Evolutionary conservation across 1,140 invertebrate genomes (phyloP), one percentile per base, ranked within the genome.

Genomic region (Charaxes varanes): DNA sequence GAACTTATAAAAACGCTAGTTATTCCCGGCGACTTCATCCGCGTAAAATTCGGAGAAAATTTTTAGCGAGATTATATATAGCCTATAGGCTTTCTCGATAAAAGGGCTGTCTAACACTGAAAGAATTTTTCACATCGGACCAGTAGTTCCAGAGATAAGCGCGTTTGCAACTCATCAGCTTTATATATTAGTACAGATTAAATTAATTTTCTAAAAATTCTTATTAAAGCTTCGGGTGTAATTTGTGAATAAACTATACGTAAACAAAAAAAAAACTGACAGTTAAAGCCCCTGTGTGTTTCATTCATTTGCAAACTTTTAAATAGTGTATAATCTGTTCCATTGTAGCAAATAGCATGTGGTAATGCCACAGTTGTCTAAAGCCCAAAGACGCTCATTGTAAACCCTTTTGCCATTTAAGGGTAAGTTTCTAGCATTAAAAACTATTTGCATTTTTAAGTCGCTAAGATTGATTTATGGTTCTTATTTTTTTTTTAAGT

Each of bases 281-380:
- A 0, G 4, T 15, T 31, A 7, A 8, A 17, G 4, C 12, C 11
- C 28, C 4, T 6, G 6, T 31, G 16, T 5, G 16, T 14, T 14
- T 5, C 19, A 22, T 34, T 34, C 19, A 34, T 10, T 26, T 2
- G 6, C 1, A 0, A 26, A 28, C 5, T 12, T 28, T 7, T 7
- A 22, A 22, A 21, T 19, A 34, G 17, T 34, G 32, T 34, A 21
- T 34, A 34, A 34, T 34, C 17, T 21, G 32, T 34, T 15, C 32
- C 8, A 8, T 34, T 34, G 19, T 34, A 8, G 6, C 3, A 7
- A 15, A 12, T 34, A 22, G 32, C 32, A 34, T 34, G 32, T 34
- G 32, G 32, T 34, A 13, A 34, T 13, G 22, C 32, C 32, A 21
- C n/a, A 34, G 10, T 13, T 22, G 13, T 22, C 17, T 18, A 6